These are phyloP conservation scores for Fragum whitleyi DNA, from an alignment of 2,888 invertebrate species.

Conservation along the genomic window DNA sequence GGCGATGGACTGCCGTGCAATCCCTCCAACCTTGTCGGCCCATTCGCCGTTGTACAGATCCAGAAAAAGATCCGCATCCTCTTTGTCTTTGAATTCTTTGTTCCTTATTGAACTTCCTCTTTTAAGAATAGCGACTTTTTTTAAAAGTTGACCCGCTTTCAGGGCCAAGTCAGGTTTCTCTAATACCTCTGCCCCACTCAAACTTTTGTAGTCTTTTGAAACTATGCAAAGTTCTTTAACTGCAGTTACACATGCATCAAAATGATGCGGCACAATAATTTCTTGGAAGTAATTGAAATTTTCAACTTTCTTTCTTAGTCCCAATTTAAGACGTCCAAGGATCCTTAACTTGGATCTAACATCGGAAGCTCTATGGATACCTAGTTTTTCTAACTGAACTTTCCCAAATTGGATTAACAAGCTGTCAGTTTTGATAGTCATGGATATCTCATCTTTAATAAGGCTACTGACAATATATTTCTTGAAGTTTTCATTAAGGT, in stretches of 20 bases:
- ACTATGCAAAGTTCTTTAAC: background rate
- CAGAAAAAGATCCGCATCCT: background rate
- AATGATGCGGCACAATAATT: background rate
- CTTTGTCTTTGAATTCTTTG: background rate
- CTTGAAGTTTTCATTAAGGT: background rate
- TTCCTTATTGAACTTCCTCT: background rate
- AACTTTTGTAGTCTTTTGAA: background rate
- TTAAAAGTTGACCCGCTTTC: background rate
- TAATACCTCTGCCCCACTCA: background rate
- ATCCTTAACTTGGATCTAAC: background rate
- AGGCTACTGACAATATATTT: background rate
- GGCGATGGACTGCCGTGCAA: background rate
- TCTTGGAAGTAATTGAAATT: background rate
- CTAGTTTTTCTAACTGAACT: background rate
- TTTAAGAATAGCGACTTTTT: background rate
- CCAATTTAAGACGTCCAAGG: background rate
- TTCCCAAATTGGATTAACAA: background rate
- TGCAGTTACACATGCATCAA: background rate
- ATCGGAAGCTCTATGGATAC: background rate
- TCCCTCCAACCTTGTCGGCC: background rate
- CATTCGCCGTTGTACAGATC: background rate
- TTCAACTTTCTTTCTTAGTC: background rate
- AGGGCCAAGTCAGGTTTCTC: background rate
- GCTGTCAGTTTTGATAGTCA: background rate
- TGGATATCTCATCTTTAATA: background rate